Evolutionary conservation across 37 sponge, comb jelly and placozoan species (phyloP).

Genomic region (Geodia barretti): DNA sequence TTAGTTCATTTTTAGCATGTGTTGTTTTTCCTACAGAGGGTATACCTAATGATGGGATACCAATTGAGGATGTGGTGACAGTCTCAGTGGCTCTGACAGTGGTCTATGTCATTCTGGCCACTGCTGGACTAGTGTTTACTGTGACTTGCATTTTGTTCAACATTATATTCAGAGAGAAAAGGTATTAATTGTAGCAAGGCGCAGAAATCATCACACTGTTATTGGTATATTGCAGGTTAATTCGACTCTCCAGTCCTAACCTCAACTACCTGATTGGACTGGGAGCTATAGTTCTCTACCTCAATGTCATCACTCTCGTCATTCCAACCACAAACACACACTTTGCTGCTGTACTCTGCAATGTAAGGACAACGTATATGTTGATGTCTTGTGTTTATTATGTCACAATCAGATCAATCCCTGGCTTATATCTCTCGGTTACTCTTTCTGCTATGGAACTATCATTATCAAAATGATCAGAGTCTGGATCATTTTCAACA

Average conservation of each 20-base stretch:
- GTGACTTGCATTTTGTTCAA: conserved; percentile 48
- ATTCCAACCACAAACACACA: not conserved
- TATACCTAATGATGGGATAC: conserved; percentile 13
- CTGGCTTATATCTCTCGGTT: conserved; percentile 34
- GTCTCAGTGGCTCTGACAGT: conserved; percentile 31
- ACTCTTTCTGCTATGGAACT: conserved; percentile 30
- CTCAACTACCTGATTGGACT: conserved; percentile 53
- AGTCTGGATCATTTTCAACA: conserved; percentile 36
- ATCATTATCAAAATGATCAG: conserved; percentile 63
- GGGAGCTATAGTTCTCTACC: conserved; percentile 47
- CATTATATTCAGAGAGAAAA: conserved; percentile 42
- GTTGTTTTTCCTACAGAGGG: too few relatives aligned
- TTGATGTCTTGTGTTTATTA: too few relatives aligned
- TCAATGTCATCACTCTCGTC: conserved; percentile 19
- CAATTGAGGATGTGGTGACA: not conserved
- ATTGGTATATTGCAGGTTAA: conserved; percentile 14
- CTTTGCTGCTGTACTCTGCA: conserved; percentile 25
- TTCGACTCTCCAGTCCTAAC: conserved; percentile 51
- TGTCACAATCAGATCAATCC: conserved; percentile 20
- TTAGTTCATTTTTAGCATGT: too few relatives aligned
- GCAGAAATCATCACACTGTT: not conserved
- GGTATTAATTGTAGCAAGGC: too few relatives aligned
- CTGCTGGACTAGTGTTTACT: conserved; percentile 50
- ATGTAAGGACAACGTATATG: conserved; percentile 53
- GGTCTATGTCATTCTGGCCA: conserved; percentile 10